Evolutionary conservation across 2,888 invertebrate species (phyloP), one percentile per base, ranked within the genome.

Genomic region (Buathra laborator): DNA sequence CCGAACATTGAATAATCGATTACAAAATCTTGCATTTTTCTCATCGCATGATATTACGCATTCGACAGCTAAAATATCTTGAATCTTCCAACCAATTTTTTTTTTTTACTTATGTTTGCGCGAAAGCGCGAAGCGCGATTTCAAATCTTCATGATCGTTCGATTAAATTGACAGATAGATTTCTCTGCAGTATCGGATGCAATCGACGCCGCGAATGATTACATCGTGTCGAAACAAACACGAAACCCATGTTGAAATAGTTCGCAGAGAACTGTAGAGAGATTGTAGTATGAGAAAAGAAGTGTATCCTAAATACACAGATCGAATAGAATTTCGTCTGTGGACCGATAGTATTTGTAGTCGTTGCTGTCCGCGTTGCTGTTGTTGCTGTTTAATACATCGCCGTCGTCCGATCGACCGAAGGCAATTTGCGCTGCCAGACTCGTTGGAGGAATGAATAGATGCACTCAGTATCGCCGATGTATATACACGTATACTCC

Each of bases 291-390:
- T 3, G 24, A 24, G 4, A 59, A 59, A 59, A 29, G 29, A 59
- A 29, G 59, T 5, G 24, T 59, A 12, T 59, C 59, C 59, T 59
- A 19, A 59, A 59, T 59, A 59, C 59, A 59, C 59, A 29, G 14
- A 29, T 59, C 59, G 59, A 29, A 59, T 29, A 4, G 59, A 24
- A 29, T 59, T 59, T 4, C 14, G 24, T 4, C 29, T 59, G 59
- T 29, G 29, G 12, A 59, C 6, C 56, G 10, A 9, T 24, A 24
- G 59, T 59, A 14, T 12, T 24, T 4, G 24, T 59, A 59, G 59
- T 24, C 10, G 14, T 24, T 24, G 59, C 59, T 24, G 59, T 19
- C 37, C 48, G 12, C n/a, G 48, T 12, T 48, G 48, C 10, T 12
- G 12, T n/a, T 48, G 48, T 12, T 48, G 48, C 48, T 12, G 48